phyloP scores from a whole-genome alignment of 92 coral and sea anemone species.

The Bergia puertoricense region DNA sequence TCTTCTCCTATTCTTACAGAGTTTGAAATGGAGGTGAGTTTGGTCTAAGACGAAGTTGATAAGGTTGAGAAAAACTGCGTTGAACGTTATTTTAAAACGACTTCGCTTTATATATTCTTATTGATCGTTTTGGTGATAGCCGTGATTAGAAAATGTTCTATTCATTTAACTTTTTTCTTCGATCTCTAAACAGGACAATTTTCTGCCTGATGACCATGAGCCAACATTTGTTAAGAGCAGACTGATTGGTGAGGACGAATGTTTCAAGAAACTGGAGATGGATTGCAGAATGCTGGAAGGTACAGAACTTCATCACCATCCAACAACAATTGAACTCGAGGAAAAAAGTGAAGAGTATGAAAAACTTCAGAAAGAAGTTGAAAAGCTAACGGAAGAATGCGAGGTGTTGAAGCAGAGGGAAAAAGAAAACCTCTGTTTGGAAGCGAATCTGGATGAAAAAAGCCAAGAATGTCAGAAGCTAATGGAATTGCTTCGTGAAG shows the following conservation, averaged over 20 bases:
- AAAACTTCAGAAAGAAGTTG: conserved; percentile 6
- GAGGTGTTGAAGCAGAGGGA: not conserved
- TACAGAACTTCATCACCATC: not conserved
- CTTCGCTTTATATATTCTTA: too few species aligned
- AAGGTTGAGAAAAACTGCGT: too few species aligned
- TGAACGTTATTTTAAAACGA: too few species aligned
- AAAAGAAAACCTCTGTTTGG: not conserved
- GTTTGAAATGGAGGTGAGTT: not conserved
- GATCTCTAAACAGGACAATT: not conserved
- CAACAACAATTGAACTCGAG: conserved; percentile 33
- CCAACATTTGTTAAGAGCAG: not conserved
- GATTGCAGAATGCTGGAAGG: not conserved
- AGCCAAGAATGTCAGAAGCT: not conserved
- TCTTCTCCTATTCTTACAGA: not conserved
- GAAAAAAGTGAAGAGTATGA: conserved; percentile 49
- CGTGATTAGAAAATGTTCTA: too few species aligned
- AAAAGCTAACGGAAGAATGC: conserved; percentile 12
- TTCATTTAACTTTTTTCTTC: not conserved
- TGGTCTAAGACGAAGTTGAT: not conserved
- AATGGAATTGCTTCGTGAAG: not conserved
- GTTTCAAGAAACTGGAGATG: not conserved
- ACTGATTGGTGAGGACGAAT: not conserved
- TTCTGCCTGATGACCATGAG: not conserved
- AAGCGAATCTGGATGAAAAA: not conserved
- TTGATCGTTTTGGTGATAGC: not conserved